Percentiles rank a stretch among this genome's conserved stretches.
These are phyloP conservation scores for Petrocephalus schoutedeni DNA, from an alignment of 2,797 vertebrate genomes.

Conservation along the genomic window DNA sequence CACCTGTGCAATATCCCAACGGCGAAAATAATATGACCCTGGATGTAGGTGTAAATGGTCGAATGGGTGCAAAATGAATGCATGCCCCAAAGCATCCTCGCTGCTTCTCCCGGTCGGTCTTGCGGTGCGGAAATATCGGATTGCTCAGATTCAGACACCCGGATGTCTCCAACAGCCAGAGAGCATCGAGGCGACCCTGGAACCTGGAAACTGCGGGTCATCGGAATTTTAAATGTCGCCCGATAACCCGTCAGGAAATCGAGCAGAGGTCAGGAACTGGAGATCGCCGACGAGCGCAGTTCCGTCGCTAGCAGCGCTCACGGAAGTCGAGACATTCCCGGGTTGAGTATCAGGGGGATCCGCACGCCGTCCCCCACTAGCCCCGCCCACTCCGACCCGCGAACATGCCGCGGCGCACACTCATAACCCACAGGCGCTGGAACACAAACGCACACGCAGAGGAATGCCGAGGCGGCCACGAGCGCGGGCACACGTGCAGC, in stretches of 20 bases:
- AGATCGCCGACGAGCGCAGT: not conserved
- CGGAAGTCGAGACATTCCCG: not conserved
- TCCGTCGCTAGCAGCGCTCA: too few species aligned
- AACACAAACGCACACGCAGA: not conserved
- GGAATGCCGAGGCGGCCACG: not conserved
- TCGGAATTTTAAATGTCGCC: not conserved
- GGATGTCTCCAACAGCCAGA: not conserved
- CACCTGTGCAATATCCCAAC: not conserved
- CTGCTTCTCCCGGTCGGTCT: not conserved
- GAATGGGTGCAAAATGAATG: not conserved
- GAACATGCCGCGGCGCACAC: not conserved
- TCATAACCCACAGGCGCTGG: not conserved
- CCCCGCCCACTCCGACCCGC: not conserved
- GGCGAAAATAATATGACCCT: not conserved
- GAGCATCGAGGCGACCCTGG: not conserved
- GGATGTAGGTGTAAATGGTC: not conserved
- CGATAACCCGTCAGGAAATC: not conserved
- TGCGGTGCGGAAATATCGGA: not conserved
- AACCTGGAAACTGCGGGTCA: not conserved
- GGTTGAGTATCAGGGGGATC: not conserved
- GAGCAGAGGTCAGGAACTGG: not conserved
- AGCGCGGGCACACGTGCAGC: slow-evolving; percentile 48
- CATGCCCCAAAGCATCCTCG: not conserved
- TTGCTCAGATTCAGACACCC: not conserved
- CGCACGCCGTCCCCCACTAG: not conserved